Percentiles rank a stretch among this genome's conserved stretches.
Evolutionary conservation across 92 coral and sea anemone genomes (phyloP).

Genomic region (Actinernus sp.): DNA sequence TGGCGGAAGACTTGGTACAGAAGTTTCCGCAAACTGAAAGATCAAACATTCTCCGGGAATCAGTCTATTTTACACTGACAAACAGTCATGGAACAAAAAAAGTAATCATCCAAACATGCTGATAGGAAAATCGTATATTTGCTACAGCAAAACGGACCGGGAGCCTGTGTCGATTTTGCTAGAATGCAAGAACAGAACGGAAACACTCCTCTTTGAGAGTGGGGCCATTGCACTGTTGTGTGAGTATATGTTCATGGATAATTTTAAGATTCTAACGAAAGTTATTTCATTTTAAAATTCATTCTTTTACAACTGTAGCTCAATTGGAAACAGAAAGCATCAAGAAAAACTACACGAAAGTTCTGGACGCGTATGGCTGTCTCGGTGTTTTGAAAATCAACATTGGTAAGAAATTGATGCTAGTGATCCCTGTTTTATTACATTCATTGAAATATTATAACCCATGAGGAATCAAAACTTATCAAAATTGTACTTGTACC

Average conservation of each 20-base stretch:
- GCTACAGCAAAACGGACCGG: conserved; percentile 81
- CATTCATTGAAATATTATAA: too few relatives aligned
- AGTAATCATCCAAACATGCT: too few relatives aligned
- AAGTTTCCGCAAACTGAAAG: too few relatives aligned
- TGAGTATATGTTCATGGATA: conserved; percentile 37
- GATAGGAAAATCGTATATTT: conserved; percentile 84
- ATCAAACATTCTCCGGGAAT: too few relatives aligned
- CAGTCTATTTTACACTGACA: too few relatives aligned
- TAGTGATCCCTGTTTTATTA: background rate
- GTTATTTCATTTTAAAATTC: conserved; percentile 84
- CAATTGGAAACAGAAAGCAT: conserved; percentile 96
- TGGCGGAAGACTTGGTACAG: too few relatives aligned
- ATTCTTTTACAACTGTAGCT: conserved; percentile 42
- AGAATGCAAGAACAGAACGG: conserved; percentile 79
- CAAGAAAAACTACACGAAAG: conserved; percentile 88
- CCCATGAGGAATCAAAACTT: too few relatives aligned
- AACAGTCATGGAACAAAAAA: too few relatives aligned
- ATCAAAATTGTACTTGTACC: too few relatives aligned
- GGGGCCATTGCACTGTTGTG: conserved; percentile 97
- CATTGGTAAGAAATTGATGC: conserved; percentile 49
- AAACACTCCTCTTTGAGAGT: conserved; percentile 87
- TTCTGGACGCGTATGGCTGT: conserved; percentile 95
- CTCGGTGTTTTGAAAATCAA: conserved; percentile 92
- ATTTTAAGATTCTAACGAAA: conserved; percentile 90
- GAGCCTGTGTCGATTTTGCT: conserved; percentile 90